Evolutionary conservation across 2,888 invertebrate species (phyloP), one percentile per base, ranked within the genome.

Genomic region (Xiphydria camelus): DNA sequence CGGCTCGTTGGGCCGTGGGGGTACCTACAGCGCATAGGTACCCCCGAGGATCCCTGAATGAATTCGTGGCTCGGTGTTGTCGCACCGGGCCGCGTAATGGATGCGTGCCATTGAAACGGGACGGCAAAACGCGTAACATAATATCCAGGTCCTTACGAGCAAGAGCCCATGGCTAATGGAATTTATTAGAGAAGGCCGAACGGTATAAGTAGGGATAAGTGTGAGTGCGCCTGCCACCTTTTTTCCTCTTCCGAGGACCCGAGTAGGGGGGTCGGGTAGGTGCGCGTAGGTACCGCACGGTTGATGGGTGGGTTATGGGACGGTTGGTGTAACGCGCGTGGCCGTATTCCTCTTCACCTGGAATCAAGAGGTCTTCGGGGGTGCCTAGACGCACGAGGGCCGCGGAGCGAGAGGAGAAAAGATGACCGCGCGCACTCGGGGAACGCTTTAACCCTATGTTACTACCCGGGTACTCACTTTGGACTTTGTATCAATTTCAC

Each of bases 161-260:
- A 70, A 68, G 66, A 66, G 66, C 61, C 70, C 74, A 62, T 70
- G 62, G 50, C 72, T 74, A 75, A 75, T 75, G 68, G 73, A 73
- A 73, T 74, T 75, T 75, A 74, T 75, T 73, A 70, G 66, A 68
- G 62, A 57, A 61, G 55, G 53, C 21, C 39, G 43, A n/a, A n/a
- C n/a, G n/a, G n/a, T n/a, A n/a, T n/a, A n/a, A n/a, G n/a, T n/a
- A n/a, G n/a, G n/a, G n/a, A n/a, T n/a, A n/a, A n/a, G n/a, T n/a
- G n/a, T n/a, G n/a, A 43, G 32, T 17, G 26, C 26, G 42, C 6
- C 36, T 26, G 20, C 10, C n/a, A n/a, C 23, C 35, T 20, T 36
- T 36, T 36, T 34, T 9, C n/a, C 36, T 36, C 22, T n/a, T 3
- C n/a, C n/a, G n/a, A 25, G 26, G 26, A 26, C 26, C 14, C n/a